Evolutionary conservation across 2,888 invertebrate species (phyloP), one percentile per base, ranked within the genome.

Genomic region (Coelopa pilipes): DNA sequence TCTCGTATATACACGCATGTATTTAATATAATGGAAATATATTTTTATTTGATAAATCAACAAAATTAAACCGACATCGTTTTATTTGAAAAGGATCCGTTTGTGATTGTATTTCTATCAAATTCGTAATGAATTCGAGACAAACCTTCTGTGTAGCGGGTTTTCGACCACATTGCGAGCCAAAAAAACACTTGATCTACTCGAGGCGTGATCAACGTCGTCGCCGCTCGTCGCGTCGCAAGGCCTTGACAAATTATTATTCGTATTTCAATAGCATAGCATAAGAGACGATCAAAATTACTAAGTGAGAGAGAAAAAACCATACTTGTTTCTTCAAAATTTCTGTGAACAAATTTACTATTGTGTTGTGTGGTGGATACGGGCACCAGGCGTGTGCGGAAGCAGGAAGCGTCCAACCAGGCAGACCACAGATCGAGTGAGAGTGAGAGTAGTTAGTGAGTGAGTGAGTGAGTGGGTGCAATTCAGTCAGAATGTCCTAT

Each of bases 401-500:
- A n/a, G n/a, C n/a, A n/a, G 34, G 34, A 34, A 34, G 34, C 4
- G 34, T 4, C 7, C 34, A 34, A 7, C 34, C 34, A 34, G 34
- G 34, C 34, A 34, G 34, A 34, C 34, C 34, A 34, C 4, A 34
- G 34, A 34, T 34, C 34, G 34, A 34, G 34, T 34, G 34, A n/a
- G 34, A 34, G 34, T 34, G 34, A n/a, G n/a, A n/a, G n/a, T n/a
- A n/a, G n/a, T n/a, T n/a, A n/a, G n/a, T n/a, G n/a, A n/a, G n/a
- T n/a, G 34, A 34, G 34, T 34, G 34, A 34, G 34, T 34, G 34
- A 53, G 53, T 11, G 3, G n/a, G 10, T 19, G 19, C 11, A 55
- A 12, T 55, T 12, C 13, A 5, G 0, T n/a, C 19, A 74, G 55
- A 70, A 84, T 83, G 85, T 79, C 81, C 0, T 82, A 84, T 72